These are phyloP conservation scores for human (Homo sapiens) DNA, from an alignment of 2,113 vertebrate species.

Conservation along the genomic window GRCh38 chrX:145218001-145218500, in stretches of 20 bases:
- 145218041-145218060: not conserved
- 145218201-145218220: not conserved
- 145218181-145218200: not conserved
- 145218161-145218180: not conserved
- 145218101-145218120: not conserved
- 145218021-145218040: not conserved
- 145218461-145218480: not conserved
- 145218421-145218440: not conserved
- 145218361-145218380: not conserved
- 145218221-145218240: not conserved
- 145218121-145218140: not conserved
- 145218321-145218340: not conserved
- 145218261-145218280: not conserved
- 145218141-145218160: not conserved
- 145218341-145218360: not conserved
- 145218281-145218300: not conserved
- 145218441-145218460: not conserved
- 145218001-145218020: not conserved
- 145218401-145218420: not conserved
- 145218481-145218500: not conserved
- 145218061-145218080: not conserved
- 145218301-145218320: not conserved
- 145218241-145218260: not conserved
- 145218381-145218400: not conserved
- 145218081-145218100: not conserved